Evolutionary conservation across 2,888 invertebrate species (phyloP), one percentile per base, ranked within the genome.

Genomic region (Troilus luridus): DNA sequence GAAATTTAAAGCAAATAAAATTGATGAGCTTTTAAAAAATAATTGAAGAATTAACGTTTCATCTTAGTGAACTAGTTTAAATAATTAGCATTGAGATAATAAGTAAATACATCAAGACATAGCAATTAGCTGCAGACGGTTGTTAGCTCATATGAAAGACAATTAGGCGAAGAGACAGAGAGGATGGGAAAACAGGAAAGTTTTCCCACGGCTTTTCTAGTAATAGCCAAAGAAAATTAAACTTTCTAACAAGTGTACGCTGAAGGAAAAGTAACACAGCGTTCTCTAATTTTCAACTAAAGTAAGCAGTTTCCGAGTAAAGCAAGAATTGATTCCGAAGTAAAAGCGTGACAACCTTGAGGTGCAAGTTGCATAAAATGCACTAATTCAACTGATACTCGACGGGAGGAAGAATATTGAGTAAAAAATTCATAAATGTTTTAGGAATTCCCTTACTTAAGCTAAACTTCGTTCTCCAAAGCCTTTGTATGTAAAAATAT

Each of bases 131-230:
- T 77, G 41, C 12, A 67, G 12, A 9, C 12, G 24, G 67, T 67
- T 24, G 67, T 67, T 67, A 67, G 67, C 24, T 67, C 67, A 67
- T 27, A 67, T 24, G 3, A 17, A 8, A 41, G 72, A 77, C 14
- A 77, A 77, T 77, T 77, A 77, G 7, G 10, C 21, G 1, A 14
- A 9, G 8, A 17, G 41, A n/a, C 67, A 67, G 12, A 67, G 12
- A 67, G 67, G 24, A 77, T 41, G 41, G 27, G 41, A 77, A 41
- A 41, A 12, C 27, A 41, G 72, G 27, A 41, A 41, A 41, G 27
- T 77, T 77, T 77, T 77, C 72, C 10, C 72, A 77, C 27, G 41
- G 72, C 7, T 77, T 77, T 77, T 77, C 72, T 77, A 77, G 72
- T 77, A 41, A 77, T 41, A 77, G 72, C 17, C 41, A 77, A 77